These are phyloP conservation scores for Leptatherina wallacei DNA, from an alignment of 2,797 vertebrate genomes.

Conservation along the genomic window DNA sequence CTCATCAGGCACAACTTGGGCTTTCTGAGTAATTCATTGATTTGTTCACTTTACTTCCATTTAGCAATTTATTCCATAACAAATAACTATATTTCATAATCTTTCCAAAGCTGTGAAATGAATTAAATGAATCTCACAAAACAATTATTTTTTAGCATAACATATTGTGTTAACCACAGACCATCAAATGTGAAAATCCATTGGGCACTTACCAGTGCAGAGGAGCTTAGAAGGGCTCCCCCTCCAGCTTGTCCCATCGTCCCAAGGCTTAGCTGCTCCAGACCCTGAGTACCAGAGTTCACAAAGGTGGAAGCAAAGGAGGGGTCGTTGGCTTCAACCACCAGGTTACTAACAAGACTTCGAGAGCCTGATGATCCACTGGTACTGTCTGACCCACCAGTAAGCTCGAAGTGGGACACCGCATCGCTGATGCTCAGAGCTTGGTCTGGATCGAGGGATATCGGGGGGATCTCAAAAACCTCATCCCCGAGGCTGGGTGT, in stretches of 20 bases:
- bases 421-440: constrained; percentile 88
- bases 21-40: too few relatives aligned
- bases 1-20: too few relatives aligned
- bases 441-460: constrained; percentile 90
- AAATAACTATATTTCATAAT: too few relatives aligned
- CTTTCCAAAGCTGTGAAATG: too few relatives aligned
- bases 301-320: constrained; percentile 85
- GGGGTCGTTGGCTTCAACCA: constrained; percentile 81
- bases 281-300: constrained; percentile 78
- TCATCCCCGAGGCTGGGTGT: constrained; percentile 94
- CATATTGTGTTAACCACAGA: neutral
- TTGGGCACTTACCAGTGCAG: constrained; percentile 78
- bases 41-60: too few relatives aligned
- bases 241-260: constrained; percentile 76
- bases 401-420: constrained; percentile 89
- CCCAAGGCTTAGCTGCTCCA: constrained; percentile 80
- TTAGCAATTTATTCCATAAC: too few relatives aligned
- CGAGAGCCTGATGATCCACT: constrained; percentile 78
- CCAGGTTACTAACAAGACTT: constrained; percentile 77
- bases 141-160: neutral
- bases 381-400: constrained; percentile 65
- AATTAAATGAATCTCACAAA: too few relatives aligned
- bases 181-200: neutral
- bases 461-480: constrained; percentile 94
- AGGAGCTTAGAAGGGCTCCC: constrained; percentile 81